A percentile compares a stretch with the other conserved stretches of the same genome.
Conservation (phyloP, 2,888 invertebrate species). For the Heliconius charithonia region DNA sequence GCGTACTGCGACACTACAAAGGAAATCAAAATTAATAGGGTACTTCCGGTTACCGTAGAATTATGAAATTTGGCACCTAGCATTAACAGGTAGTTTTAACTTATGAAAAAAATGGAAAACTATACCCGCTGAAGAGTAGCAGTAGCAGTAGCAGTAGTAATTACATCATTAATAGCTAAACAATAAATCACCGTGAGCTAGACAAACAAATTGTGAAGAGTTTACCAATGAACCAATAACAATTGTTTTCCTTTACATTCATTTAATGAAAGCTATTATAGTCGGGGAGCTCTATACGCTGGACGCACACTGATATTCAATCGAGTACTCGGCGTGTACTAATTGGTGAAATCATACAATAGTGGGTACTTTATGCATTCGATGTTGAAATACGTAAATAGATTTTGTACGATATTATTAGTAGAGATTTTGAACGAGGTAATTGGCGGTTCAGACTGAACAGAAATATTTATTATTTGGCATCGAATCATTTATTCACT, state of each 20-base stretch:
- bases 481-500: conserved; percentile 11
- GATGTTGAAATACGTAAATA: conserved; percentile 32
- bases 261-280: conserved; percentile 12
- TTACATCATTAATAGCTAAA: background rate
- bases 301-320: conserved; percentile 18
- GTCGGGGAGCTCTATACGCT: conserved; percentile 4
- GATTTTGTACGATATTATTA: conserved; percentile 25
- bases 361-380: conserved; percentile 32
- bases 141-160: no score
- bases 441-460: conserved; percentile 13
- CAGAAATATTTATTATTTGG: conserved; percentile 14
- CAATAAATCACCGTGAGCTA: background rate
- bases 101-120: no score
- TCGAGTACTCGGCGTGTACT: conserved; percentile 25
- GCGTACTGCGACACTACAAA: no score
- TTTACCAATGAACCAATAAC: conserved; percentile 3
- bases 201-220: conserved; percentile 9
- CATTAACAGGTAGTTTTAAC: no score
- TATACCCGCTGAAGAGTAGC: no score
- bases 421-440: conserved; percentile 17
- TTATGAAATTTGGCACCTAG: no score
- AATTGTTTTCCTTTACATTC: conserved; percentile 4
- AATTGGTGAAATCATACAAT: conserved; percentile 37
- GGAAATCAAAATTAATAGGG: no score
- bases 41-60: no score